These are phyloP conservation scores for Tachypleus tridentatus DNA, from an alignment of 1,140 invertebrate genomes.

Conservation along the genomic window DNA sequence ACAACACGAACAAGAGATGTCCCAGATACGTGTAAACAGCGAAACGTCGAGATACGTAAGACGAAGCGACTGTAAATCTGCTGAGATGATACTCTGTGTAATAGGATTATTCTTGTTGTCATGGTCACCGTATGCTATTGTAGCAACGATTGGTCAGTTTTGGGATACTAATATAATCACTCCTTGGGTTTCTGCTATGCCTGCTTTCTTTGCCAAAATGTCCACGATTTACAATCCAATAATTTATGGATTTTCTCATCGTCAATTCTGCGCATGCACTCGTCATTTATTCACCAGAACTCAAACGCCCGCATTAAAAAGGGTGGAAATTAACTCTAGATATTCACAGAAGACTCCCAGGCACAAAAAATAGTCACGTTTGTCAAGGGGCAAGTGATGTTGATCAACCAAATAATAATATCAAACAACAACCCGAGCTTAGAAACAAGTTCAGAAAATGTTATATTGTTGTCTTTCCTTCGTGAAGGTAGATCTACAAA, in stretches of 20 bases:
- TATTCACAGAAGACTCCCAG: too few species aligned
- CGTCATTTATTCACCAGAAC: too few species aligned
- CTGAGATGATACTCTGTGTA: slow-evolving; percentile 54
- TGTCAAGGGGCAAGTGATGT: too few species aligned
- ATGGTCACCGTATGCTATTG: slow-evolving; percentile 60
- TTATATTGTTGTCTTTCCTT: too few species aligned
- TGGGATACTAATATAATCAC: slow-evolving; percentile 30
- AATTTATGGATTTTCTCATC: slow-evolving; percentile 20
- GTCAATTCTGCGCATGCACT: slow-evolving; percentile 7
- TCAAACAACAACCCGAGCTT: too few species aligned
- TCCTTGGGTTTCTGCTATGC: slow-evolving; percentile 51
- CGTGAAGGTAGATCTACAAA: too few species aligned
- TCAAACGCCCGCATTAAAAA: too few species aligned
- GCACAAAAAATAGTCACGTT: too few species aligned
- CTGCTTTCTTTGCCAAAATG: slow-evolving; percentile 58
- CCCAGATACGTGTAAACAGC: slow-evolving; percentile 7
- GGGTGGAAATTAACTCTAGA: too few species aligned
- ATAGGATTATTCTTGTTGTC: slow-evolving; percentile 55
- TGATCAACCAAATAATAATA: too few species aligned
- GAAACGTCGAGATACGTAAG: background rate
- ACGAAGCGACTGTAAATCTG: slow-evolving; percentile 35
- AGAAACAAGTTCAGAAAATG: too few species aligned
- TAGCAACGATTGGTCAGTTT: slow-evolving; percentile 46
- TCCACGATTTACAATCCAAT: slow-evolving; percentile 25
- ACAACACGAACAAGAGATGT: slow-evolving; percentile 37